Conservation (phyloP, 1,140 invertebrate species). For the Caenorhabditis elegans region WBcel235 BX284602.5:7668501-7669000, state of each 20-base stretch:
- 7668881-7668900: neutral
- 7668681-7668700: neutral
- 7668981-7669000: neutral
- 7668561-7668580: constrained; percentile 1
- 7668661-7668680: no score
- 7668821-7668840: constrained; percentile 1
- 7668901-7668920: neutral
- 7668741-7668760: neutral
- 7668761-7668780: neutral
- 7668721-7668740: neutral
- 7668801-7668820: neutral
- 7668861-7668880: neutral
- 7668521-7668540: constrained; percentile 8
- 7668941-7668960: no score
- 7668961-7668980: neutral
- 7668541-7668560: neutral
- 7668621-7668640: neutral
- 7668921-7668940: neutral
- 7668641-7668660: neutral
- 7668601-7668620: constrained; percentile 10
- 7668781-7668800: constrained; percentile 12
- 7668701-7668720: constrained; percentile 12
- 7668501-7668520: neutral
- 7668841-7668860: neutral
- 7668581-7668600: constrained; percentile 16